These are phyloP conservation scores for Megaustenia siamemsis DNA, from an alignment of 2,888 invertebrate genomes.

Conservation along the genomic window DNA sequence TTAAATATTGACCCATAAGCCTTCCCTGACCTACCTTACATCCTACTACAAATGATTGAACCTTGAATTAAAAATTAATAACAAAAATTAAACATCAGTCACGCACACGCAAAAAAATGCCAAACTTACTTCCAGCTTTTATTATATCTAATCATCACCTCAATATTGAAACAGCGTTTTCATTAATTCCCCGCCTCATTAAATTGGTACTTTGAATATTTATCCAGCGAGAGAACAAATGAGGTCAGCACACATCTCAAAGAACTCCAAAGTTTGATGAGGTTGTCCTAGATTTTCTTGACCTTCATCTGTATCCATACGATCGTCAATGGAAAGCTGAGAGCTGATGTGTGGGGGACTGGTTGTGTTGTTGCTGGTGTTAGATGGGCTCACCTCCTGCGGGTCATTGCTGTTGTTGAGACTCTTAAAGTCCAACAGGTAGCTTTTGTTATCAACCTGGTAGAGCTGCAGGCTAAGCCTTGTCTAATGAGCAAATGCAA, in stretches of 20 bases:
- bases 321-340: constrained; percentile 65
- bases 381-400: constrained; percentile 41
- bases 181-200: background rate
- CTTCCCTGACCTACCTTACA: no score
- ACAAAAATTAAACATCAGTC: no score
- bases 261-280: constrained; percentile 99
- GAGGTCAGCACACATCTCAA: constrained; percentile 99
- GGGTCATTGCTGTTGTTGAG: constrained; percentile 74
- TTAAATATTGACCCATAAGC: no score
- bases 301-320: constrained; percentile 71
- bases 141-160: no score
- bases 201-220: background rate
- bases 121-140: no score
- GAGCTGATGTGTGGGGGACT: constrained; percentile 31
- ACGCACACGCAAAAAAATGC: no score
- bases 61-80: no score
- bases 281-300: constrained; percentile 73
- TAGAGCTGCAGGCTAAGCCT: constrained; percentile 99
- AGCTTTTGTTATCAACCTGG: constrained; percentile 98
- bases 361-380: background rate
- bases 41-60: no score
- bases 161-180: no score
- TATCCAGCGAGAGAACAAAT: constrained; percentile 96
- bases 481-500: constrained; percentile 59
- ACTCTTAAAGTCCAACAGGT: constrained; percentile 98